Percentiles rank a stretch among this genome's conserved stretches.
Conservation (phyloP, 2,797 vertebrate species). For the Lepus townsendii region DNA sequence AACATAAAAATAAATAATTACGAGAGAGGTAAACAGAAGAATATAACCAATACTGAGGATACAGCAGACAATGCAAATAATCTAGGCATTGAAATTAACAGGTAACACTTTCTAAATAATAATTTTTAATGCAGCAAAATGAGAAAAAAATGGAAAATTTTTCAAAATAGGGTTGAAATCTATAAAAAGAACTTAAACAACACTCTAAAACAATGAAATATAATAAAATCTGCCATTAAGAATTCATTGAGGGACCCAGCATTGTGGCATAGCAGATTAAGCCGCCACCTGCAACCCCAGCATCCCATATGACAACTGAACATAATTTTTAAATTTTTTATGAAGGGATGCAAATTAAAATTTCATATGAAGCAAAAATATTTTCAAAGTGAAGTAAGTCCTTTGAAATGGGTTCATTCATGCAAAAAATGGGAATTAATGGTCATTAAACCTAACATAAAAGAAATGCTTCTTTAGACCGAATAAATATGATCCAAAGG, state of each 20-base stretch:
- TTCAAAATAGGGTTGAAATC: background rate
- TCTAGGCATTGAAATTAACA: background rate
- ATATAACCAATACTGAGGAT: background rate
- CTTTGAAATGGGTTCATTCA: background rate
- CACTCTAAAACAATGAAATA: background rate
- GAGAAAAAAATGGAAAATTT: background rate
- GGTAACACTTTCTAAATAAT: background rate
- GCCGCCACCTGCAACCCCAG: too few species aligned
- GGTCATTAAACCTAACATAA: background rate
- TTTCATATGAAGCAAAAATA: background rate
- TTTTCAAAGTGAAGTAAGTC: background rate
- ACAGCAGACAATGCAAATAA: background rate
- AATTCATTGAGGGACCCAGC: background rate
- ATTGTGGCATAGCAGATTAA: too few species aligned
- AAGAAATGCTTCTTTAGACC: background rate
- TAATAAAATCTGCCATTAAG: background rate
- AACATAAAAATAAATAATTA: background rate
- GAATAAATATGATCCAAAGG: background rate
- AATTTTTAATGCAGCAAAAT: background rate
- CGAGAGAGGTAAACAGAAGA: background rate
- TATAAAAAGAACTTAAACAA: background rate
- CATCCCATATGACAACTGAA: background rate
- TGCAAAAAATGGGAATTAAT: background rate
- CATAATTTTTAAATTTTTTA: background rate
- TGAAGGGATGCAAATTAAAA: background rate